Evolutionary conservation across 2,888 invertebrate genomes (phyloP).

Genomic region (Cepaea hortensis): DNA sequence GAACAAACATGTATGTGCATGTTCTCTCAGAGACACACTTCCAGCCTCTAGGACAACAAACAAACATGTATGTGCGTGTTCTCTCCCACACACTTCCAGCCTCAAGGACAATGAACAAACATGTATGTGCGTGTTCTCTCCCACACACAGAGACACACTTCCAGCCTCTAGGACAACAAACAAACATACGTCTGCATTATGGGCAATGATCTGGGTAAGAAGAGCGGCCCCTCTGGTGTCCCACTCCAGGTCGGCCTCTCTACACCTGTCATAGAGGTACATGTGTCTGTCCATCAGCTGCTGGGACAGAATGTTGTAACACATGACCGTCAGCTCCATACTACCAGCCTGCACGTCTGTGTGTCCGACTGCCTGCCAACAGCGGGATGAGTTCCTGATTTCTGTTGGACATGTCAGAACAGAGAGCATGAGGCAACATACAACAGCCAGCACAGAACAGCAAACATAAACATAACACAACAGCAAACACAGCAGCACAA

Average conservation of each 20-base stretch:
- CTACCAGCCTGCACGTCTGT: neutral
- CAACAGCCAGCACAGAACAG: neutral
- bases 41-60: too few relatives aligned
- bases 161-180: neutral
- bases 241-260: constrained; percentile 83
- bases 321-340: constrained; percentile 83
- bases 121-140: neutral
- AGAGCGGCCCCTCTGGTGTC: constrained; percentile 81
- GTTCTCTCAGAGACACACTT: neutral
- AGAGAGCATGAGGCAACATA: neutral
- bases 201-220: constrained; percentile 80
- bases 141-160: neutral
- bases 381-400: neutral
- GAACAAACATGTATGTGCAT: neutral
- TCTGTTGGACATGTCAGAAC: neutral
- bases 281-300: constrained; percentile 85
- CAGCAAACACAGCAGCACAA: neutral
- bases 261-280: constrained; percentile 84
- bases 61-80: neutral
- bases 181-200: constrained; percentile 71
- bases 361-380: neutral
- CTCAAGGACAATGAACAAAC: neutral
- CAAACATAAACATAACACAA: neutral
- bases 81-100: neutral
- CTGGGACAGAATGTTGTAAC: constrained; percentile 93